These are phyloP conservation scores for Noturus placidus DNA, from an alignment of 2,113 vertebrate genomes.

Conservation along the genomic window DNA sequence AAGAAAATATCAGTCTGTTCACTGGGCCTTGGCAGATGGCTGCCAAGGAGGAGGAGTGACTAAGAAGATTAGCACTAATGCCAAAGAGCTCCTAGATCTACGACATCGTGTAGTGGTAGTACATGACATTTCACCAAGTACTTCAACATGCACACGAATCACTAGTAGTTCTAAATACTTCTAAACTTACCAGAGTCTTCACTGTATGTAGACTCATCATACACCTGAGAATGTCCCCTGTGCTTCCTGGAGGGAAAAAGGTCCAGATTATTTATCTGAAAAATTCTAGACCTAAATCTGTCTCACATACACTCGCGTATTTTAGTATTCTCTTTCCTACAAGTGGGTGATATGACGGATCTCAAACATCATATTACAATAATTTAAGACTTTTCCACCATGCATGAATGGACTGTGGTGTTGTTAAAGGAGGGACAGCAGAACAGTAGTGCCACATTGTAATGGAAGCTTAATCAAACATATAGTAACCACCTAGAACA, in stretches of 20 bases:
- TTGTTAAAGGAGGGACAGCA: no score
- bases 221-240: conserved; percentile 63
- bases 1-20: not conserved
- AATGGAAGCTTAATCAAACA: not conserved
- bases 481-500: not conserved
- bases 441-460: not conserved
- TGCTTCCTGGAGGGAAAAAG: conserved; percentile 62
- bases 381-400: no score
- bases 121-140: not conserved
- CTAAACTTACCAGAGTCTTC: conserved; percentile 67
- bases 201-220: conserved; percentile 71
- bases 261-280: not conserved
- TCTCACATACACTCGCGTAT: not conserved
- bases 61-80: conserved; percentile 51
- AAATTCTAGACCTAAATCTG: not conserved
- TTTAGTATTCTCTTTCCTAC: no score
- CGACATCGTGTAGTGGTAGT: conserved; percentile 31
- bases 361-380: no score
- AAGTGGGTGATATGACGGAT: no score
- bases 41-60: conserved; percentile 10
- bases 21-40: conserved; percentile 36
- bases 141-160: not conserved
- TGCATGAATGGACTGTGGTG: no score
- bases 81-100: not conserved
- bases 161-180: not conserved